Conservation (phyloP, 1,140 invertebrate genomes). For the Yoshiicerus persimilis region DNA sequence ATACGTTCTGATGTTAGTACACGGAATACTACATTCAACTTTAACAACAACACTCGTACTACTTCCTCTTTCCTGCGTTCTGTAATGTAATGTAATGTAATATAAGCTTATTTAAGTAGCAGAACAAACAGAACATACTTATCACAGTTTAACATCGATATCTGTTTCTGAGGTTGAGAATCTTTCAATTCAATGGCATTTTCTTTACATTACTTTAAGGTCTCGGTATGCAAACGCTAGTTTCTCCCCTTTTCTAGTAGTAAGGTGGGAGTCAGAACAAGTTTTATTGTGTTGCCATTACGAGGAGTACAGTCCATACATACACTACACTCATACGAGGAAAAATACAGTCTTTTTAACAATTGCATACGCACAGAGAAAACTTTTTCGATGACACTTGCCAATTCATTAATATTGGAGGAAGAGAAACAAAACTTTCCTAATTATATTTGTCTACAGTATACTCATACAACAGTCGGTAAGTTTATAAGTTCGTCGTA, state of each 20-base stretch:
- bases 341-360: not conserved
- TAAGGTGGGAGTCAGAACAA: not conserved
- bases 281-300: not conserved
- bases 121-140: constrained; percentile 10
- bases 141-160: constrained; percentile 22
- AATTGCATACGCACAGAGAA: not conserved
- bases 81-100: not conserved
- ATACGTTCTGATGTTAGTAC: not conserved
- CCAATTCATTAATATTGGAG: not conserved
- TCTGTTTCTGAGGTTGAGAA: constrained; percentile 10
- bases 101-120: not conserved
- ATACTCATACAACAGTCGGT: not conserved
- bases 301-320: not conserved
- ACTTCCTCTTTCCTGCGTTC: not conserved
- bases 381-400: not conserved
- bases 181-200: not conserved
- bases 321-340: not conserved
- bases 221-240: not conserved
- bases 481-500: not conserved
- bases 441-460: not conserved
- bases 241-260: not conserved
- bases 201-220: not conserved
- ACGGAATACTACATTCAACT: not conserved
- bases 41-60: not conserved
- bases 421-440: not conserved